phyloP scores from a whole-genome alignment of 2,888 invertebrate species.

The Apomyelois bistriatella region DNA sequence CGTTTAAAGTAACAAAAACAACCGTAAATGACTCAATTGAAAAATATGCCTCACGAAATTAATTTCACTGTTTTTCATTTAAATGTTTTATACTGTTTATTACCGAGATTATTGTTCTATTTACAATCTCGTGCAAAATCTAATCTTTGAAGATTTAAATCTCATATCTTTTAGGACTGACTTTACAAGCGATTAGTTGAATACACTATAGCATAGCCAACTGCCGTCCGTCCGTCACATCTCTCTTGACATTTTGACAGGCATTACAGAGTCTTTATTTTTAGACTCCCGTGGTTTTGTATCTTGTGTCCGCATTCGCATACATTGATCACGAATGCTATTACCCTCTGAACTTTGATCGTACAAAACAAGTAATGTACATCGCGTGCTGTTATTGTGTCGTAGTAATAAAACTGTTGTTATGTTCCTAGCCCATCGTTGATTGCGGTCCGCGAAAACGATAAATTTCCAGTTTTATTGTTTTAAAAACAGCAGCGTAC shows the following conservation, averaged over 20 bases:
- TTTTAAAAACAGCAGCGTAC: slow-evolving; percentile 3
- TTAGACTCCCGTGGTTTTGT: not conserved
- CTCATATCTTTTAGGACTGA: not conserved
- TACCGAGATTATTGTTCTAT: not conserved
- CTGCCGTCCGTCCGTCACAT: slow-evolving; percentile 1
- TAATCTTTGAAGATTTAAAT: slow-evolving; percentile 4
- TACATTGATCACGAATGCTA: not conserved
- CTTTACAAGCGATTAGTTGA: slow-evolving; percentile 1
- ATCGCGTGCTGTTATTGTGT: not conserved
- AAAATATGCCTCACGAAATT: not conserved
- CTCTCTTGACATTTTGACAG: slow-evolving; percentile 1
- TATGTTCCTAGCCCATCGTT: not conserved
- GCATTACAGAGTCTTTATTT: not conserved
- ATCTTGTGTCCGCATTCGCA: not conserved
- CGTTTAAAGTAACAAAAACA: not conserved
- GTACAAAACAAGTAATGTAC: not conserved
- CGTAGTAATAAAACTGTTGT: not conserved
- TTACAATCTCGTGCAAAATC: not conserved
- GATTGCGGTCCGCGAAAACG: not conserved
- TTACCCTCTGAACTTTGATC: not conserved
- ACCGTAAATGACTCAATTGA: not conserved
- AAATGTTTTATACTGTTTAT: not conserved
- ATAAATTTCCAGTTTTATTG: slow-evolving; percentile 12
- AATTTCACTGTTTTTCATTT: not conserved
- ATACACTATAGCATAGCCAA: slow-evolving; percentile 4